Evolutionary conservation across 2,113 vertebrate species (phyloP).

Genomic region (Lathamus discolor): DNA sequence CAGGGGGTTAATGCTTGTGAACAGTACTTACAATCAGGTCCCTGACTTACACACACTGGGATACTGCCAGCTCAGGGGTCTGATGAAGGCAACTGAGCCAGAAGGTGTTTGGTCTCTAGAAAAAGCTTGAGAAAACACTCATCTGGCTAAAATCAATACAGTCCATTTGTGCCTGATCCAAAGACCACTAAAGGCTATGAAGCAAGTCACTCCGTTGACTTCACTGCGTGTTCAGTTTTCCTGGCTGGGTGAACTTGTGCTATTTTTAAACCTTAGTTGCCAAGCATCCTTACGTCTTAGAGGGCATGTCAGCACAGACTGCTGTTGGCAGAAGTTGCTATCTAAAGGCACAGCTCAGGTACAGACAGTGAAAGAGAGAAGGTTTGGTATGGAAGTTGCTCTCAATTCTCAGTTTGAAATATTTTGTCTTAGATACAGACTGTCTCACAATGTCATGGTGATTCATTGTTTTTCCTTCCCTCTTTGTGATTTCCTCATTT

Average conservation of each 20-base stretch:
- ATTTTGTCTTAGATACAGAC: not conserved
- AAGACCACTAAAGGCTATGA: not conserved
- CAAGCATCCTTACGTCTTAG: not conserved
- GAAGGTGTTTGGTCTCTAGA: not conserved
- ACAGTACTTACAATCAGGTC: not conserved
- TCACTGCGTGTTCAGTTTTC: not conserved
- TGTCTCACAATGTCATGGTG: not conserved
- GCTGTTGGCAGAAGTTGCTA: not conserved
- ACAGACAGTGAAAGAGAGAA: not conserved
- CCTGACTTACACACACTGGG: not conserved
- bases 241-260: not conserved
- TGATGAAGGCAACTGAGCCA: not conserved
- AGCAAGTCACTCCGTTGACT: not conserved
- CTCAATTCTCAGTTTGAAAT: not conserved
- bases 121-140: not conserved
- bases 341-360: not conserved
- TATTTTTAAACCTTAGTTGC: not conserved
- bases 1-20: not conserved
- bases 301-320: not conserved
- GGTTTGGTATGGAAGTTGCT: not conserved
- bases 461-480: not conserved
- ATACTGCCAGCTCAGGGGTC: not conserved
- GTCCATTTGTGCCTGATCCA: not conserved
- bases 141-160: not conserved
- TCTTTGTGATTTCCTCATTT: conserved; percentile 34